These are phyloP conservation scores for Megastigmus dorsalis DNA, from an alignment of 2,888 invertebrate species.

Conservation along the genomic window DNA sequence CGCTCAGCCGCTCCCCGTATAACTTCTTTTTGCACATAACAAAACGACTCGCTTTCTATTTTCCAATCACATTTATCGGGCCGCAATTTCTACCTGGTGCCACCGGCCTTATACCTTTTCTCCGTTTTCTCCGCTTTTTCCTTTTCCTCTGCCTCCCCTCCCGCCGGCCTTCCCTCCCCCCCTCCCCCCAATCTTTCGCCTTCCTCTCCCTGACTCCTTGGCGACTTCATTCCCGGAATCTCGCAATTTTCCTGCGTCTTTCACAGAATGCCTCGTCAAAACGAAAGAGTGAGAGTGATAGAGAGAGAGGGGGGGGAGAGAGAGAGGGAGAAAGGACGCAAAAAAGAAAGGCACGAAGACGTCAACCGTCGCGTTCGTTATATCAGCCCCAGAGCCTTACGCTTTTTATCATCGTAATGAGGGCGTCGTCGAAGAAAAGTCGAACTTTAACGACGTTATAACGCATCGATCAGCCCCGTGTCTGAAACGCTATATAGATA, in stretches of 20 bases:
- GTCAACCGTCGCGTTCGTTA: slow-evolving; percentile 25
- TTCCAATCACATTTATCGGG: slow-evolving; percentile 27
- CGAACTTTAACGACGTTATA: too few species aligned
- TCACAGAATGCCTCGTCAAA: slow-evolving; percentile 28
- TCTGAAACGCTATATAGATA: too few species aligned
- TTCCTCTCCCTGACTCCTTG: background rate
- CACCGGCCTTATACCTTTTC: slow-evolving; percentile 19
- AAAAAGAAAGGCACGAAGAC: slow-evolving; percentile 16
- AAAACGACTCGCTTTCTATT: background rate
- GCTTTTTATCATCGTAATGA: too few species aligned
- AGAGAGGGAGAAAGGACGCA: too few species aligned
- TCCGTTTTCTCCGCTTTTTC: background rate
- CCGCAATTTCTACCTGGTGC: slow-evolving; percentile 6
- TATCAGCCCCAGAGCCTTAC: background rate
- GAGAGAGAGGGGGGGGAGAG: too few species aligned
- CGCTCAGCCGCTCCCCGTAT: background rate
- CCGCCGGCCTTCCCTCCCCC: background rate
- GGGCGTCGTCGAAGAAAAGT: too few species aligned
- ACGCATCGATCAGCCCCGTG: too few species aligned
- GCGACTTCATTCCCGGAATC: slow-evolving; percentile 31
- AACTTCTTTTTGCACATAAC: background rate
- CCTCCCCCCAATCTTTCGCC: background rate
- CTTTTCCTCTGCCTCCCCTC: background rate
- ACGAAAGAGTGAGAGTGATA: too few species aligned
- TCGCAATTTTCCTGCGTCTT: slow-evolving; percentile 41